These are phyloP conservation scores for Loxodonta africana DNA, from an alignment of 2,113 vertebrate genomes.

Conservation along the genomic window DNA sequence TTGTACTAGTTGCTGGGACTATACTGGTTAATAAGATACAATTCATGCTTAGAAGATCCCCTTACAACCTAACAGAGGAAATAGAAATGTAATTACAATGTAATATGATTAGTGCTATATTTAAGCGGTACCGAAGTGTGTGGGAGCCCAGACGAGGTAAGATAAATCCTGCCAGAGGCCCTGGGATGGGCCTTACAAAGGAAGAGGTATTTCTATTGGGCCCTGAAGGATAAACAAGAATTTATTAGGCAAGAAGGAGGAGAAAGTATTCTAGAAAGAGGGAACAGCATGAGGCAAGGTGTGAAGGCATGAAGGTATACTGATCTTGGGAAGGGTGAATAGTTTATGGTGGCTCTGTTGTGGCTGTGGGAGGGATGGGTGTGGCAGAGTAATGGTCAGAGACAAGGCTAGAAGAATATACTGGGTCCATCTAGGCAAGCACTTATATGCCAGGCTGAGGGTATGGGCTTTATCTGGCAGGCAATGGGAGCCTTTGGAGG, in stretches of 20 bases:
- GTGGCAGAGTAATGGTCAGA: too few species aligned
- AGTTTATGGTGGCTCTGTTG: background rate
- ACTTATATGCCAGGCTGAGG: background rate
- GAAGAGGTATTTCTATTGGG: background rate
- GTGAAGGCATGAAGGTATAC: background rate
- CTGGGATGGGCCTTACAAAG: background rate
- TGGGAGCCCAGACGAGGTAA: background rate
- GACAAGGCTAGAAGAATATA: background rate
- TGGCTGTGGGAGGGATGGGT: background rate
- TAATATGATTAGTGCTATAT: background rate
- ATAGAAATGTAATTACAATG: background rate
- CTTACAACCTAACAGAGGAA: background rate
- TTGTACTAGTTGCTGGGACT: background rate
- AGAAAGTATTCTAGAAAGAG: background rate
- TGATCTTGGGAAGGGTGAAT: background rate
- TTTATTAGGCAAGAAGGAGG: constrained; percentile 17
- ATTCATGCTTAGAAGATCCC: background rate
- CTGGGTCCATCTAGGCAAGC: background rate
- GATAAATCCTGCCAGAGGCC: background rate
- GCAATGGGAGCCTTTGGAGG: background rate
- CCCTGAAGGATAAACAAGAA: background rate
- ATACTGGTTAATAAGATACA: background rate
- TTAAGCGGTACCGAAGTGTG: background rate
- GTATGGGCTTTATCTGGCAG: background rate
- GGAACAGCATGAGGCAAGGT: background rate